Evolutionary conservation across 2,797 vertebrate genomes (phyloP), one percentile per base, ranked within the genome.

Genomic region (Pseudochaenichthys georgianus): DNA sequence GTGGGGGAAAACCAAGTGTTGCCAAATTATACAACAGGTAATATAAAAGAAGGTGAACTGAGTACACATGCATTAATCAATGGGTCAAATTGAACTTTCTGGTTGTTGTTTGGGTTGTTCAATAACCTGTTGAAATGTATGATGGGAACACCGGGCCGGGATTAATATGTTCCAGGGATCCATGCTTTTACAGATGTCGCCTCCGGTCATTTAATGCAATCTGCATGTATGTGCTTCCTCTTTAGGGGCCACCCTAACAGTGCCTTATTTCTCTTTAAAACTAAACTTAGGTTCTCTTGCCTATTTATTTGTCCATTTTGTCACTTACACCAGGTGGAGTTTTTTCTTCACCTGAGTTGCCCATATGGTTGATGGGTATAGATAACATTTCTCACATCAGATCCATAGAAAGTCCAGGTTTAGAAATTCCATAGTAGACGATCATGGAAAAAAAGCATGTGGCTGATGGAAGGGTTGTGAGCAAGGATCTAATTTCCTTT

Each of bases 401-500:
- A 80, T 71, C 47, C 63, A 86, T 66, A 81, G 80, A 28, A 80
- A 70, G 76, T 91, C 67, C 76, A 50, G 65, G 64, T 85, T 74
- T 60, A 80, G 53, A 88, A 91, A 91, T 87, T 93, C 83, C 75
- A 89, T 54, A 21, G 51, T 60, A 90, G 80, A 83, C 67, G 15
- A 88, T 90, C 75, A 77, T 87, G 89, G 84, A 90, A 91, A 92
- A 86, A 65, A 82, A 77, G 70, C 62, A 73, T 38, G 85, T 89
- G 88, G 91, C 87, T 86, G 85, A 83, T 86, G 71, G 74, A 80
- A 82, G 60, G 78, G 78, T 84, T 75, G 70, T 71, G 71, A 87
- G 87, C 51, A 13, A 68, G 83, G 87, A 92, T 94, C 86, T 89
- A 89, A 93, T 95, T 94, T 94, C 92, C 91, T 92, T 91, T 90